phyloP scores from a whole-genome alignment of 2,113 vertebrate genomes.

The Lethenteron reissneri region DNA sequence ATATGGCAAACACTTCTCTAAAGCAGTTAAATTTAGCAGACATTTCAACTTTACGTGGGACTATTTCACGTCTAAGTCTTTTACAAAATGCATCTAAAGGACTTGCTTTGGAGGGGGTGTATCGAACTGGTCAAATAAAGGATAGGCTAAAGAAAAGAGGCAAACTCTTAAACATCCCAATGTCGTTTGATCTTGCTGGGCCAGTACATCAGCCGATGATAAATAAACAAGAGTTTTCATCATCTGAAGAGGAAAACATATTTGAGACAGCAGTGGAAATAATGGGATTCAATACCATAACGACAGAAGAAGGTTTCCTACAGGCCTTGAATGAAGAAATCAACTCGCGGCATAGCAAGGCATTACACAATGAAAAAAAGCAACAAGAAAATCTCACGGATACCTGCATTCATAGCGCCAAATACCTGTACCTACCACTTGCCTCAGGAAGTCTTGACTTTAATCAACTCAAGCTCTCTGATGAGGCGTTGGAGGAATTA shows the following conservation, averaged over 20 bases:
- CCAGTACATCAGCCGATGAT: slow-evolving; percentile 11
- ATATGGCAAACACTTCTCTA: slow-evolving; percentile 9
- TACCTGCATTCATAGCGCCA: slow-evolving; percentile 16
- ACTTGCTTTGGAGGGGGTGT: slow-evolving; percentile 24
- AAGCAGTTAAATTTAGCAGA: slow-evolving; percentile 13
- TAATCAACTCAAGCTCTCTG: slow-evolving; percentile 18
- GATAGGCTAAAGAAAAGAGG: slow-evolving; percentile 15
- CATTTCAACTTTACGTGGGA: background rate
- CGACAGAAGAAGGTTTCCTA: background rate
- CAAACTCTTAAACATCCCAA: slow-evolving; percentile 18
- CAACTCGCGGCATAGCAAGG: background rate
- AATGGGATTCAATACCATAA: slow-evolving; percentile 15
- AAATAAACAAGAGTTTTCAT: slow-evolving; percentile 20
- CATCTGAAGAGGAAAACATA: slow-evolving; percentile 14
- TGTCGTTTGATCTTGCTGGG: slow-evolving; percentile 11
- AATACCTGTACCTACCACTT: slow-evolving; percentile 19
- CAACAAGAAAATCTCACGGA: slow-evolving; percentile 1
- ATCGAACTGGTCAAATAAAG: slow-evolving; percentile 8
- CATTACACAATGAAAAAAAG: too few species aligned
- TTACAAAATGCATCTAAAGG: slow-evolving; percentile 21
- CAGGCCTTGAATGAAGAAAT: background rate
- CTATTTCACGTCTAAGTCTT: slow-evolving; percentile 12
- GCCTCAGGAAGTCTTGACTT: slow-evolving; percentile 20
- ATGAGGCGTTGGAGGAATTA: slow-evolving; percentile 17
- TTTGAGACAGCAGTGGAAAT: slow-evolving; percentile 18